Evolutionary conservation across 2,113 vertebrate species (phyloP), one percentile per base, ranked within the genome.

Genomic region (Gnathonemus echidnorhynchus): DNA sequence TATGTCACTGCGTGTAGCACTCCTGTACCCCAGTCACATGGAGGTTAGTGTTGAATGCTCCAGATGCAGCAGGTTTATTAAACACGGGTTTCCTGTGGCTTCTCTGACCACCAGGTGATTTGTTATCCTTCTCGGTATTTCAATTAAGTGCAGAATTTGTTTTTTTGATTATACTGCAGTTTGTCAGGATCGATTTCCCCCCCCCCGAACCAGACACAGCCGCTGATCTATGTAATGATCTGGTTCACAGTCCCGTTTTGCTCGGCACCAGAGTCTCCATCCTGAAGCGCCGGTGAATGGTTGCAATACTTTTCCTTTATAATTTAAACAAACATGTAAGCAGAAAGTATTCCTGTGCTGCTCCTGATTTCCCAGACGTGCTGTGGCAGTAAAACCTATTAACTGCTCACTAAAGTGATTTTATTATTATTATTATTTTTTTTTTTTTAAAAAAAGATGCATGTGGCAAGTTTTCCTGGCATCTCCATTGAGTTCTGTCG

Each of bases 301-400:
- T 6, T 10, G 19, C 11, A 24, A 46, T 11, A 21, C 83, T 10
- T 85, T 85, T 13, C 83, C 45, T 85, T 85, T 85, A 85, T 85
- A 85, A 85, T 85, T 85, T 85, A 27, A 85, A 85, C 83, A 85
- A 85, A 85, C 83, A 85, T 48, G 83, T 80, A 48, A 85, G 83
- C 83, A 85, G 83, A 85, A 85, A n/a, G 42, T 85, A n/a, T 85
- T 24, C 45, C 45, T 48, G 39, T 10, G 21, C 45, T 85, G 83
- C 45, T 24, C 19, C 21, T 85, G 83, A 85, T 85, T 85, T 85
- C 83, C 83, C 83, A 85, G 83, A 85, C 39, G 83, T 48, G 45
- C 45, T 85, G 39, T 85, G 21, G 83, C 83, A 85, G 45, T 48
- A 85, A 42, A 80, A 48, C 83, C 39, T 46, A 48, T 45, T 48